These are phyloP conservation scores for Ptychadena robeensis DNA, from an alignment of 2,797 vertebrate genomes.

Conservation along the genomic window DNA sequence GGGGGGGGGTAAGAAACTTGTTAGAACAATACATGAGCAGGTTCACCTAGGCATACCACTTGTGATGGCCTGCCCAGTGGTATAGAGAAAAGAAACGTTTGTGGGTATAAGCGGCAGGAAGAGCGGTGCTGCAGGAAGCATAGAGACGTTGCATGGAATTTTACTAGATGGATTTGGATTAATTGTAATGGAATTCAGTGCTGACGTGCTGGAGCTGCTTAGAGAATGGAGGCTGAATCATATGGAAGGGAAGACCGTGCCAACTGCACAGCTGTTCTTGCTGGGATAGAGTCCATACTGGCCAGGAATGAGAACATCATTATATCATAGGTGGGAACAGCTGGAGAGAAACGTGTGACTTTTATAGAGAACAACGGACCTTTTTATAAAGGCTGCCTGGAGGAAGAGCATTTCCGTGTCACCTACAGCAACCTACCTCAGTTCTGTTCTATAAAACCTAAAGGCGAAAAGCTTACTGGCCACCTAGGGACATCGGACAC, in stretches of 20 bases:
- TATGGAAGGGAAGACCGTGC: conserved; percentile 23
- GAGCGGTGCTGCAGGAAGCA: not conserved
- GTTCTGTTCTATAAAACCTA: no score
- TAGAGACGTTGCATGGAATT: not conserved
- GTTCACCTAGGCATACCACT: conserved; percentile 16
- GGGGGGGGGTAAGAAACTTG: conserved; percentile 57
- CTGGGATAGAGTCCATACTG: conserved; percentile 13
- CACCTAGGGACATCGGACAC: no score
- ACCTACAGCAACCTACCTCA: not conserved
- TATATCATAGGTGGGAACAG: conserved; percentile 39
- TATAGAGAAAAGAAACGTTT: not conserved
- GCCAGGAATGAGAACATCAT: conserved; percentile 7
- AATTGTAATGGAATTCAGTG: conserved; percentile 33
- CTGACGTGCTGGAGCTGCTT: conserved; percentile 8
- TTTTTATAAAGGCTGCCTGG: not conserved
- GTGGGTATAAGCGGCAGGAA: not conserved
- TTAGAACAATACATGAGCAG: conserved; percentile 56
- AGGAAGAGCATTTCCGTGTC: not conserved
- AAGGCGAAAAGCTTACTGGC: no score
- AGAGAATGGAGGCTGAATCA: conserved; percentile 49
- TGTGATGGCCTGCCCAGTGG: conserved; percentile 64
- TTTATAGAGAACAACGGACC: not conserved
- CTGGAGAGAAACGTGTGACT: conserved; percentile 24
- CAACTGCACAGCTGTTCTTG: conserved; percentile 47
- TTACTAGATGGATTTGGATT: conserved; percentile 34